phyloP scores from a whole-genome alignment of 2,888 invertebrate species.

The Mimas tiliae region DNA sequence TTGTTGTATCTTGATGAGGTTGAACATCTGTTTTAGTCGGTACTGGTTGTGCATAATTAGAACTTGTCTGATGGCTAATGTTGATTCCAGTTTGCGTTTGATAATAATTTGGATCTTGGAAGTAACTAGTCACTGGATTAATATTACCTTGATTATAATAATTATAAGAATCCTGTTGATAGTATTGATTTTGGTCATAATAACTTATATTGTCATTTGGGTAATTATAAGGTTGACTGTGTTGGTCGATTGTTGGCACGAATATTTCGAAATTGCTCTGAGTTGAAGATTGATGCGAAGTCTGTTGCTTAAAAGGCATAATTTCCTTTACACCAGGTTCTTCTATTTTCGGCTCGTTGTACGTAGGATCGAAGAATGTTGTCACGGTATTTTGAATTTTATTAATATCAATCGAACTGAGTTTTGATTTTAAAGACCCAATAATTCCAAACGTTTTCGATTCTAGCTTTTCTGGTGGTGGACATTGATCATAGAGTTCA shows the following conservation, averaged over 20 bases:
- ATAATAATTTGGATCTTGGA: slow-evolving; percentile 27
- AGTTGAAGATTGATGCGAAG: slow-evolving; percentile 37
- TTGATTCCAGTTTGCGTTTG: not conserved
- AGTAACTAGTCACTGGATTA: slow-evolving; percentile 38
- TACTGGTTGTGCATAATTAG: slow-evolving; percentile 27
- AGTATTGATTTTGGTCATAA: slow-evolving; percentile 34
- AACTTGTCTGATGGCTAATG: not conserved
- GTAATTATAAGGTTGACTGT: slow-evolving; percentile 30
- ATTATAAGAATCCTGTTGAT: slow-evolving; percentile 39
- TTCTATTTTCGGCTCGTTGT: slow-evolving; percentile 59
- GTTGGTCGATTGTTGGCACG: slow-evolving; percentile 46
- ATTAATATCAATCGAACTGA: slow-evolving; percentile 74
- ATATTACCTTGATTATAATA: slow-evolving; percentile 42
- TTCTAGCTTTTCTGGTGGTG: slow-evolving; percentile 47
- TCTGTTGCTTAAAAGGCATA: slow-evolving; percentile 40
- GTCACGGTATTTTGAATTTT: slow-evolving; percentile 78
- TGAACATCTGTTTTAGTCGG: not conserved
- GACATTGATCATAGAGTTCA: slow-evolving; percentile 49
- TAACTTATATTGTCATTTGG: slow-evolving; percentile 34
- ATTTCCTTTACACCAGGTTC: slow-evolving; percentile 38
- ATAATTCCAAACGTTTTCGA: slow-evolving; percentile 70
- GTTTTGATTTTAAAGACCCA: slow-evolving; percentile 78
- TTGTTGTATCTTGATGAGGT: not conserved
- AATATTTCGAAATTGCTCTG: slow-evolving; percentile 60
- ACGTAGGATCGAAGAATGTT: slow-evolving; percentile 77